Percentiles rank a stretch among this genome's conserved stretches.
phyloP scores from a whole-genome alignment of 2,888 invertebrate species.

The Ormyrus rosae region DNA sequence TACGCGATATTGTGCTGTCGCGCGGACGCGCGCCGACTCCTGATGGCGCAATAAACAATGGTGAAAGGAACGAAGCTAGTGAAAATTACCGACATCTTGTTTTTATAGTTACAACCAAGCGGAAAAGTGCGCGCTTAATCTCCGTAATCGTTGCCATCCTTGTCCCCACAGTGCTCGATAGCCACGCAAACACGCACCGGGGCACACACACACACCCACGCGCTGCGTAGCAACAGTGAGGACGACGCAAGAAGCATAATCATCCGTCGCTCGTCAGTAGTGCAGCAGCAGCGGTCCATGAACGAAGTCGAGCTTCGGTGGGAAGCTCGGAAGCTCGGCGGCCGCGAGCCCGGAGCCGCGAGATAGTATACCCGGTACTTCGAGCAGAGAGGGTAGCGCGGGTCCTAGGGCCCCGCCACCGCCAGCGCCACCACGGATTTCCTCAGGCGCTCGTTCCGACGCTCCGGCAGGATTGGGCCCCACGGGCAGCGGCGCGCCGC shows the following conservation, averaged over 20 bases:
- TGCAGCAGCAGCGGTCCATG: conserved; percentile 35
- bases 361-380: conserved; percentile 8
- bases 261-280: conserved; percentile 10
- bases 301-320: conserved; percentile 6
- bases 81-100: not conserved
- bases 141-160: conserved; percentile 24
- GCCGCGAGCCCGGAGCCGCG: conserved; percentile 24
- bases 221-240: conserved; percentile 1
- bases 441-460: conserved; percentile 59
- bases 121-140: conserved; percentile 5
- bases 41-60: no score
- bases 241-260: not conserved
- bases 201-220: not conserved
- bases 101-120: not conserved
- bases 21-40: no score
- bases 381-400: not conserved
- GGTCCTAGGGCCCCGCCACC: conserved; percentile 27
- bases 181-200: not conserved
- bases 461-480: conserved; percentile 54
- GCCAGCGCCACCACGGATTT: conserved; percentile 56
- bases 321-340: not conserved
- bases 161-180: conserved; percentile 2
- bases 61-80: no score
- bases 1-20: no score
- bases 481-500: conserved; percentile 57